Conservation (phyloP, 2,888 invertebrate species). For the Antheraea yamamai region DNA sequence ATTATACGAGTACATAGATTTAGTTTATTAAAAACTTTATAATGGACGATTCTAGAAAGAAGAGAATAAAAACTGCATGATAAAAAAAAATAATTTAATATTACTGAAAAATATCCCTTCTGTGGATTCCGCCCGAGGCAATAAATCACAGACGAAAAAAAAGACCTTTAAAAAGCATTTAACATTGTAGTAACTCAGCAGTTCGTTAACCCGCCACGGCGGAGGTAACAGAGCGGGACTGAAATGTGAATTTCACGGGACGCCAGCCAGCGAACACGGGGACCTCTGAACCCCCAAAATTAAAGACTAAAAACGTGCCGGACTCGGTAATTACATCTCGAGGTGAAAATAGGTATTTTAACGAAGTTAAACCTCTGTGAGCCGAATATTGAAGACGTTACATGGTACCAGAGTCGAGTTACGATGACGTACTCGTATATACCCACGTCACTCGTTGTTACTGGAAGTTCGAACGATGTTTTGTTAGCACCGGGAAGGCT, state of each 20-base stretch:
- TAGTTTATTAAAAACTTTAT: background rate
- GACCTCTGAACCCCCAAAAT: conserved; percentile 33
- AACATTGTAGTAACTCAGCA: conserved; percentile 38
- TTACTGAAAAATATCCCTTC: background rate
- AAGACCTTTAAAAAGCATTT: conserved; percentile 32
- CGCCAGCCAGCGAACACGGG: conserved; percentile 43
- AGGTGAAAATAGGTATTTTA: conserved; percentile 25
- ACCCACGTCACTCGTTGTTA: background rate
- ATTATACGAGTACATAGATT: too few species aligned
- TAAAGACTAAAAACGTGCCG: conserved; percentile 41
- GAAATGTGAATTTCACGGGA: conserved; percentile 49
- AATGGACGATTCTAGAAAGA: background rate
- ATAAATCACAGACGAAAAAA: conserved; percentile 10
- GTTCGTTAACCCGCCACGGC: conserved; percentile 44
- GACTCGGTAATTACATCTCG: conserved; percentile 37
- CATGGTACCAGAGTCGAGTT: background rate
- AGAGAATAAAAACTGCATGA: background rate
- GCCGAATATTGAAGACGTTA: conserved; percentile 2
- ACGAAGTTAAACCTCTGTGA: conserved; percentile 18
- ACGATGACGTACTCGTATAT: background rate
- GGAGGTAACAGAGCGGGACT: conserved; percentile 48
- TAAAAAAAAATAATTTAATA: background rate
- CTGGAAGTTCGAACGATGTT: background rate
- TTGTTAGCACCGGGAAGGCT: background rate
- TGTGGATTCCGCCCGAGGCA: background rate